Evolutionary conservation across 1,140 invertebrate species (phyloP), one percentile per base, ranked within the genome.

Genomic region (Procambarus virginalis): DNA sequence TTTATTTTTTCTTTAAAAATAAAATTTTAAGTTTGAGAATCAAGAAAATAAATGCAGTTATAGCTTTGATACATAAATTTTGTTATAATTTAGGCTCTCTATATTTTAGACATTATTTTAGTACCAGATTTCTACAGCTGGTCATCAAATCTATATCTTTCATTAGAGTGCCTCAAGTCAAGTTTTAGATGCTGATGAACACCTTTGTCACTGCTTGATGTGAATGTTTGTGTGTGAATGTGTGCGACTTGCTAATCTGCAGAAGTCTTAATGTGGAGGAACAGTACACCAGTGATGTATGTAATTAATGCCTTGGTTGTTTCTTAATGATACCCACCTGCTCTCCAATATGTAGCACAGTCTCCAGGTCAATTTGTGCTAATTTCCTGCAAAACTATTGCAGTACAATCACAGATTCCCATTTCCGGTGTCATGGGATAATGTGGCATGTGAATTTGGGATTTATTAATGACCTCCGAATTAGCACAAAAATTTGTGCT

Each of bases 301-400:
- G 86, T 87, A 87, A 80, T 87, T 87, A 87, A 80, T 87, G 60
- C 77, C 58, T 70, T 81, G 86, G 86, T 87, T 87, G 86, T 87
- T 80, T 80, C 86, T 79, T 87, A 64, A 85, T 34, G 45, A 81
- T 81, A 87, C 86, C 86, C 86, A 87, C 78, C 78, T 87, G 86
- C 75, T 81, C 60, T 80, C 48, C 60, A 68, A 64, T 82, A 46
- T 82, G 14, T 81, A 60, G 84, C 75, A 77, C 55, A 76, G 68
- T 82, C 73, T 64, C 55, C 79, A 89, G 80, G 84, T 46, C 48
- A 77, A 70, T 58, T 85, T 85, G 70, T 85, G 22, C 49, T 45
- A 49, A 85, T 70, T 85, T 70, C 48, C 46, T 83, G 64, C 64
- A 60, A 46, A 58, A n/a, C 48, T 22, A 58, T 80, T 22, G 68